Evolutionary conservation across 1,140 invertebrate species (phyloP), one percentile per base, ranked within the genome.

Genomic region (Leguminivora glycinivorella): DNA sequence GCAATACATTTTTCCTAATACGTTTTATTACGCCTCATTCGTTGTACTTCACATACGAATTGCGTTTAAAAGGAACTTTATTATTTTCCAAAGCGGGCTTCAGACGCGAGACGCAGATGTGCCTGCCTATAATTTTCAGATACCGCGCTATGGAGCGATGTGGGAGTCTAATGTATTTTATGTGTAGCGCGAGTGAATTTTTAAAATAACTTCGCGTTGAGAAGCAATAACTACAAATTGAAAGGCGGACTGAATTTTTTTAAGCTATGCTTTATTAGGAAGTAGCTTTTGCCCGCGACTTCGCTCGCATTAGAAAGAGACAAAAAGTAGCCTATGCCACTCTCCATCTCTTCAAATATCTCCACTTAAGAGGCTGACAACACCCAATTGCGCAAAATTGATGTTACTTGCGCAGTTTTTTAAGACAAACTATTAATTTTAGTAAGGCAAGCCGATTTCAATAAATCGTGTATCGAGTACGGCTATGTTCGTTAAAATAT

Each of bases 21-120:
- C 85, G 82, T 72, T 88, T 89, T 89, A 89, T 89, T 87, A 81
- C 79, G 81, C 75, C 77, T 83, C 85, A 84, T 87, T 87, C 84
- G 85, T 81, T 79, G 82, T 86, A 83, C 80, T 80, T 80, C 79
- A 83, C 87, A 89, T 89, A 89, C 87, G 84, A 89, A 89, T 89
- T 72, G 83, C 81, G 83, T 83, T 87, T 89, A 89, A 88, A 86
- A 79, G 83, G 76, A 84, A 87, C 84, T 88, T 89, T 88, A 88
- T 88, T 89, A 89, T 87, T 87, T 82, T 83, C 76, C 73, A 84
- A 83, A 79, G 83, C 81, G 84, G 73, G 58, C 58, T 26, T 29
- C 26, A 17, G 25, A 73, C 75, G 75, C 77, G 80, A 9, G 83
- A 34, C 81, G 75, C 85, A 89, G 85, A 82, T 88, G 85, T 78